phyloP scores from a whole-genome alignment of 2,888 invertebrate genomes.

The Lymantria monacha region DNA sequence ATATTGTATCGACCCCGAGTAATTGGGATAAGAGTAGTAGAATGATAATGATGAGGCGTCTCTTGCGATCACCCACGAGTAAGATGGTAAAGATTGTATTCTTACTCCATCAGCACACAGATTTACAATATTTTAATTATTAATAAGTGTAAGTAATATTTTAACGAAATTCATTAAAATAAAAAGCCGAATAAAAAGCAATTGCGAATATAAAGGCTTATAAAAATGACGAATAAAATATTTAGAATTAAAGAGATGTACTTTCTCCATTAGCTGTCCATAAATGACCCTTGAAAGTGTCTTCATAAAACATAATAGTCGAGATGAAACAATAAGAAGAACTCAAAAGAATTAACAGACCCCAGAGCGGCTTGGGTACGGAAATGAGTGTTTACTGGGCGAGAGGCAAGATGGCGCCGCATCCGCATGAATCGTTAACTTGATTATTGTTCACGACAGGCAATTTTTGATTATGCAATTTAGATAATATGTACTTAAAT shows the following conservation, averaged over 20 bases:
- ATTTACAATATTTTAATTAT: no score
- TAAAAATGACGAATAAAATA: no score
- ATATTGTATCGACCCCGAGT: no score
- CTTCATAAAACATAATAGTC: background rate
- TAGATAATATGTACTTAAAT: background rate
- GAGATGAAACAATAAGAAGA: constrained; percentile 13
- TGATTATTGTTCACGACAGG: constrained; percentile 32
- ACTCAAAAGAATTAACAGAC: constrained; percentile 13
- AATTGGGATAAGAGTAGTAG: no score
- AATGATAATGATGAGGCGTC: no score
- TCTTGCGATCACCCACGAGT: no score
- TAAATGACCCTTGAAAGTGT: background rate
- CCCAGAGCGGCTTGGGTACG: constrained; percentile 24
- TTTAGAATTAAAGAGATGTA: no score
- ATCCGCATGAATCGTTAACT: constrained; percentile 38
- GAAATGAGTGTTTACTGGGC: constrained; percentile 39
- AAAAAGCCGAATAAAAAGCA: no score
- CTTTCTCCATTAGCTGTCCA: background rate
- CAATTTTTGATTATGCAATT: background rate
- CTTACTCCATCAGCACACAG: background rate
- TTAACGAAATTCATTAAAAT: background rate
- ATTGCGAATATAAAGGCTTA: background rate
- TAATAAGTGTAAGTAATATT: background rate
- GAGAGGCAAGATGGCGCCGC: constrained; percentile 41
- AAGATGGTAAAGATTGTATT: background rate